Conservation (phyloP, 1,140 invertebrate species). For the Calosoma granatense region DNA sequence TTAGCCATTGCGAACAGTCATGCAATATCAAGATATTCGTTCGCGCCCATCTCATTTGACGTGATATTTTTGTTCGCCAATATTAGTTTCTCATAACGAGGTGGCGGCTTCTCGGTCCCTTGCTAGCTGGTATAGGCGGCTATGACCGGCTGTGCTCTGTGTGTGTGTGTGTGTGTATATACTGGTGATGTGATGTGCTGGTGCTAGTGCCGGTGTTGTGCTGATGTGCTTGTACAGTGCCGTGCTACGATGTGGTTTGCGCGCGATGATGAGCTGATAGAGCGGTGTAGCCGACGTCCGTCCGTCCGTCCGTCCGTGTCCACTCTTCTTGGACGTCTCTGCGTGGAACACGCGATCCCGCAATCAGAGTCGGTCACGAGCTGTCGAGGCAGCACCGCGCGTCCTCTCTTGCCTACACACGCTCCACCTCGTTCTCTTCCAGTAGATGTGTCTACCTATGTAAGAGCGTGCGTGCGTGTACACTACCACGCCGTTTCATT, state of each 20-base stretch:
- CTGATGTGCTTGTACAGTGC: background rate
- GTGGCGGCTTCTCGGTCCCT: background rate
- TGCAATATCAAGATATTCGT: background rate
- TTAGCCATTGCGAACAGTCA: background rate
- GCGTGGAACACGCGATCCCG: constrained; percentile 9
- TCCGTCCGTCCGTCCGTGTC: constrained; percentile 1
- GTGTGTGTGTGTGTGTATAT: no score
- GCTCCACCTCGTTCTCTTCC: background rate
- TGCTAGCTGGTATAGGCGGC: no score
- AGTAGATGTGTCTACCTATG: background rate
- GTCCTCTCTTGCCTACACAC: background rate
- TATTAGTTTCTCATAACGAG: constrained; percentile 9
- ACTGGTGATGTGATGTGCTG: no score
- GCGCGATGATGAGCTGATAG: constrained; percentile 5
- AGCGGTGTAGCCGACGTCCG: background rate
- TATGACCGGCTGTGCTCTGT: no score
- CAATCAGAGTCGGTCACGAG: constrained; percentile 10
- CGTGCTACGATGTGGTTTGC: background rate
- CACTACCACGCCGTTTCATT: constrained; percentile 1
- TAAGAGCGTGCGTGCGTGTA: background rate
- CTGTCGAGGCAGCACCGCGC: background rate
- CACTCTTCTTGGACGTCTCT: constrained; percentile 6
- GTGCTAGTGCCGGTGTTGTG: no score
- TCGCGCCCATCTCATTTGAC: background rate
- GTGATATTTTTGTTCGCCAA: constrained; percentile 4